Evolutionary conservation across 1,140 invertebrate genomes (phyloP).

Genomic region (Bombus waltoni): DNA sequence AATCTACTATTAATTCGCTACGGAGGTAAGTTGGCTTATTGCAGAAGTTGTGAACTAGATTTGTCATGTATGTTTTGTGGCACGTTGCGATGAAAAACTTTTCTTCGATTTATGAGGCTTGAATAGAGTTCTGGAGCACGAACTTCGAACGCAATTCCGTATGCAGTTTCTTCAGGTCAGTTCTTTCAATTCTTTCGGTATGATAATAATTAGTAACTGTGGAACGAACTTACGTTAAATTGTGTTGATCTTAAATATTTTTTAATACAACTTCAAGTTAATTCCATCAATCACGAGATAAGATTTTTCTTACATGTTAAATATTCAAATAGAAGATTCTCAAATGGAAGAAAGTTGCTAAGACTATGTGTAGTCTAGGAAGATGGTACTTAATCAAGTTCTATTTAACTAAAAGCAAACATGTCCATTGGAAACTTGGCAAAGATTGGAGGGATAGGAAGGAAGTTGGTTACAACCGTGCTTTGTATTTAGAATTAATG

Average conservation of each 20-base stretch:
- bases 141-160: too few species aligned
- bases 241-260: too few species aligned
- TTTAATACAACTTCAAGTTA: too few species aligned
- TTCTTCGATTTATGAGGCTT: not conserved
- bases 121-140: not conserved
- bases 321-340: not conserved
- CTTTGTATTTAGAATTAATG: constrained; percentile 12
- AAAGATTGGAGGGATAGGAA: not conserved
- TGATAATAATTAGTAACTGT: too few species aligned
- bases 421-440: not conserved
- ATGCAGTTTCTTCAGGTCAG: too few species aligned
- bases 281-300: too few species aligned
- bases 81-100: too few species aligned
- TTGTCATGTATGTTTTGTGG: too few species aligned
- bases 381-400: not conserved
- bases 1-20: not conserved
- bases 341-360: too few species aligned
- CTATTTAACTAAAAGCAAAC: not conserved
- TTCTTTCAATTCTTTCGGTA: too few species aligned
- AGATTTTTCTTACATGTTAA: not conserved
- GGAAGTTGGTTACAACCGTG: not conserved
- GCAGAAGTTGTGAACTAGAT: not conserved
- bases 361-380: too few species aligned
- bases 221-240: too few species aligned
- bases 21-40: not conserved